Conservation (phyloP, 2,888 invertebrate species). For the Xanthorhoe spadicearia region DNA sequence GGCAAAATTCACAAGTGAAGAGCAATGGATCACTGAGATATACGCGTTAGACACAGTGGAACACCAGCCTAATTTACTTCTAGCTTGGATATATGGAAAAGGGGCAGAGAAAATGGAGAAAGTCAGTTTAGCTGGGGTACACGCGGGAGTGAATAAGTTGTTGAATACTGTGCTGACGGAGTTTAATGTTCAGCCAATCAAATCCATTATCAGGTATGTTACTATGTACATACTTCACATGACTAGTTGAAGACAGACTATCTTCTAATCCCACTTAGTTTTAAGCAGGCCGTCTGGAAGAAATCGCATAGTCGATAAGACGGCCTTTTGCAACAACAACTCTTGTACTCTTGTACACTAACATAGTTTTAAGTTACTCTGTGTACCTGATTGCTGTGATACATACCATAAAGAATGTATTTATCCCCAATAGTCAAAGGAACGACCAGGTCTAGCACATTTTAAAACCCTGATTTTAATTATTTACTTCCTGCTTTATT, state of each 20-base stretch:
- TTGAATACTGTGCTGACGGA: slow-evolving; percentile 80
- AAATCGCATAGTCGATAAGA: no score
- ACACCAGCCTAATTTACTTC: slow-evolving; percentile 84
- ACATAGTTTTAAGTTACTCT: no score
- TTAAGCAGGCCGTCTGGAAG: no score
- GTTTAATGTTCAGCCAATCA: slow-evolving; percentile 83
- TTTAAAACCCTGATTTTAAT: no score
- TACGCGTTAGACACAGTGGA: slow-evolving; percentile 86
- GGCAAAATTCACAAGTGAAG: slow-evolving; percentile 68
- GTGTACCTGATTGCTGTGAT: no score
- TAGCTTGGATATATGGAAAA: slow-evolving; percentile 88
- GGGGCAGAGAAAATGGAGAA: slow-evolving; percentile 86
- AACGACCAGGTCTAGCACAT: no score
- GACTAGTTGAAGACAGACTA: no score
- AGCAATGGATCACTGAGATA: slow-evolving; percentile 86
- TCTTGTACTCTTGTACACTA: no score
- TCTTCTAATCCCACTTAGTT: no score
- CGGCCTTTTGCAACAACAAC: no score
- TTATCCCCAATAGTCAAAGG: no score
- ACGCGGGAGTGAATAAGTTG: slow-evolving; percentile 80
- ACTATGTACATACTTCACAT: neutral
- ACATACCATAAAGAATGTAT: no score
- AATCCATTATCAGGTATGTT: slow-evolving; percentile 79
- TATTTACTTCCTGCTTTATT: slow-evolving; percentile 26
- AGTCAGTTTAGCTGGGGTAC: slow-evolving; percentile 79